phyloP scores from a whole-genome alignment of 2,888 invertebrate genomes.

The Drosophila yooni region DNA sequence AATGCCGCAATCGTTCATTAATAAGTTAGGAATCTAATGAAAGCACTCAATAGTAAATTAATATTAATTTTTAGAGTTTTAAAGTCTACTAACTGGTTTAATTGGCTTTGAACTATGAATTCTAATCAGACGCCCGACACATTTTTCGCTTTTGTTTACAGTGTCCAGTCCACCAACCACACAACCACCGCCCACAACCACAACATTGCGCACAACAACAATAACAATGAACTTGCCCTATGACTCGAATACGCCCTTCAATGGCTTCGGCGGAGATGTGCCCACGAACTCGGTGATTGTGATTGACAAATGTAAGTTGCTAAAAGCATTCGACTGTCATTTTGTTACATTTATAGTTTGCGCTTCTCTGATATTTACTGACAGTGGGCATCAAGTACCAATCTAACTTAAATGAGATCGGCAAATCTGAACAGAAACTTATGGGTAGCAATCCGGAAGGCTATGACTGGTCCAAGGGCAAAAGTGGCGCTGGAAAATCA shows the following conservation, averaged over 20 bases:
- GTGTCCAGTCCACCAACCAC: slow-evolving; percentile 93
- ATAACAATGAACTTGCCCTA: slow-evolving; percentile 53
- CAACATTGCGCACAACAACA: slow-evolving; percentile 87
- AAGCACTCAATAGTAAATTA: background rate
- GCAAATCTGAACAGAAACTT: slow-evolving; percentile 92
- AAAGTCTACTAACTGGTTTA: background rate
- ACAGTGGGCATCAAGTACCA: slow-evolving; percentile 90
- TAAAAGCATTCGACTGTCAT: slow-evolving; percentile 6
- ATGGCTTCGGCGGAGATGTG: slow-evolving; percentile 86
- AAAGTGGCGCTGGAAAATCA: slow-evolving; percentile 55
- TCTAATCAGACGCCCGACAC: background rate
- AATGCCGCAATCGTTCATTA: background rate
- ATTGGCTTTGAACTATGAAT: background rate
- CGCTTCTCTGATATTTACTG: slow-evolving; percentile 45
- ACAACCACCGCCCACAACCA: slow-evolving; percentile 90
- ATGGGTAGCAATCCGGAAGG: slow-evolving; percentile 83
- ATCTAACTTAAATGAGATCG: slow-evolving; percentile 91
- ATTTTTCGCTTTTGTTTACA: slow-evolving; percentile 82
- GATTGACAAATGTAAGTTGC: slow-evolving; percentile 87
- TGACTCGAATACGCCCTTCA: slow-evolving; percentile 85
- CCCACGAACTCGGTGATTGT: slow-evolving; percentile 88
- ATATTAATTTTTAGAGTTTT: background rate
- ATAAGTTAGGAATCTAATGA: background rate
- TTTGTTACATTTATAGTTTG: slow-evolving; percentile 6
- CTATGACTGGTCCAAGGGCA: slow-evolving; percentile 83